A percentile compares a stretch with the other conserved stretches of the same genome.
Evolutionary conservation across 1,140 invertebrate genomes (phyloP).

Genomic region (Ips nitidus): DNA sequence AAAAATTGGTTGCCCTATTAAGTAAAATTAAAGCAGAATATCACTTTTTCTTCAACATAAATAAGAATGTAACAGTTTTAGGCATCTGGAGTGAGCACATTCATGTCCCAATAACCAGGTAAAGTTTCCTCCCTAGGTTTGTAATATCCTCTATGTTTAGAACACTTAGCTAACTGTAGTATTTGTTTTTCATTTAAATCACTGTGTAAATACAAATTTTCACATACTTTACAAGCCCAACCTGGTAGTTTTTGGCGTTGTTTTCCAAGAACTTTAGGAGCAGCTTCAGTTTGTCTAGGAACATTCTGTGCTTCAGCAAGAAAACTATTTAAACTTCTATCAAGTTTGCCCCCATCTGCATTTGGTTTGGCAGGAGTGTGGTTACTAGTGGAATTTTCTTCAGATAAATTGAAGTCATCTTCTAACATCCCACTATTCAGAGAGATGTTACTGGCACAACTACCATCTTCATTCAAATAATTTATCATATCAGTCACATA

Average conservation of each 20-base stretch:
- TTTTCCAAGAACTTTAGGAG: conserved; percentile 25
- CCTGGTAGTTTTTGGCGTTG: conserved; percentile 18
- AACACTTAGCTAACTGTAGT: conserved; percentile 22
- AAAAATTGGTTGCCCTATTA: too few species aligned
- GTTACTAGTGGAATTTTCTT: not conserved
- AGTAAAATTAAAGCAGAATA: too few species aligned
- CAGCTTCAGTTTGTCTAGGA: conserved; percentile 8
- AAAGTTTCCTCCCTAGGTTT: conserved; percentile 29
- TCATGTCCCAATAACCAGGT: conserved; percentile 29
- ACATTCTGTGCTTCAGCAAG: conserved; percentile 19
- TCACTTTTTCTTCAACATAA: too few species aligned
- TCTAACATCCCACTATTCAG: conserved; percentile 18
- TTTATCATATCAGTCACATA: too few species aligned
- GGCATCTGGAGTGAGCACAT: not conserved
- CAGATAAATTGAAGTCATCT: not conserved
- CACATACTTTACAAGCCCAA: conserved; percentile 30
- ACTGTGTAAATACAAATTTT: conserved; percentile 23
- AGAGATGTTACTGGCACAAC: not conserved
- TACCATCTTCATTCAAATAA: too few species aligned
- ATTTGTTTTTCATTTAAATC: conserved; percentile 18
- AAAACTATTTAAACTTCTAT: conserved; percentile 21
- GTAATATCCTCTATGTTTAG: conserved; percentile 24
- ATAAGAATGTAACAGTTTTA: too few species aligned
- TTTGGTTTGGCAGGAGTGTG: not conserved
- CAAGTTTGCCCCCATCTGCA: not conserved